Evolutionary conservation across 2,113 vertebrate genomes (phyloP).

Genomic region (Alligator sinensis): DNA sequence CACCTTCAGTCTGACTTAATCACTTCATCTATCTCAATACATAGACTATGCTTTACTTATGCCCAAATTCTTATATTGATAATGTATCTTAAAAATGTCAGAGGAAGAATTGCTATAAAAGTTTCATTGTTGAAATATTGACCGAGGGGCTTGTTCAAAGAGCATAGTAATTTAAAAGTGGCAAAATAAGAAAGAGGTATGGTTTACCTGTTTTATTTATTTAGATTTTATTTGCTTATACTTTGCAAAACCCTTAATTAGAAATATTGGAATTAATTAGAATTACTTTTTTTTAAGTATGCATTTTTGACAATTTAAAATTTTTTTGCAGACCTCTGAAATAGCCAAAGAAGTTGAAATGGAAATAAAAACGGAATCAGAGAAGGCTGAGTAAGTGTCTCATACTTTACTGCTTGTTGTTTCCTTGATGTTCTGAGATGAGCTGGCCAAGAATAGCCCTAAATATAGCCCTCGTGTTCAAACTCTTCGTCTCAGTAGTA

Average conservation of each 20-base stretch:
- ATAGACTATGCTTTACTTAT: not conserved
- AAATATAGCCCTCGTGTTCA: not conserved
- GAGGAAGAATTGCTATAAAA: not conserved
- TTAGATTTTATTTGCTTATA: not conserved
- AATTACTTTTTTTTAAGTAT: not conserved
- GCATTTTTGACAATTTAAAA: not conserved
- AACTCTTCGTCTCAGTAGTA: not conserved
- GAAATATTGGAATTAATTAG: not conserved
- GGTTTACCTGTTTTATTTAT: not conserved
- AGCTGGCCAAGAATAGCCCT: not conserved
- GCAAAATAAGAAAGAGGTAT: not conserved
- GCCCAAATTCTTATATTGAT: not conserved
- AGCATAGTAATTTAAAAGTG: not conserved
- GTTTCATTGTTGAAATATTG: not conserved
- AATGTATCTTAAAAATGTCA: not conserved
- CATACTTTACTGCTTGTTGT: not conserved
- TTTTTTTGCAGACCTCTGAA: slow-evolving; percentile 82
- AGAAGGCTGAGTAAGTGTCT: slow-evolving; percentile 94
- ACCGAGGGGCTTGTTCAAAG: not conserved
- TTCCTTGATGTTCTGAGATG: not conserved
- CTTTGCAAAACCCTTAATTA: not conserved
- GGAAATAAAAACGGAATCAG: slow-evolving; percentile 87
- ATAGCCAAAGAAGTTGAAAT: slow-evolving; percentile 79
- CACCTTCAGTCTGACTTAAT: not conserved
- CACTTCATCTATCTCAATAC: not conserved